Evolutionary conservation across 2,797 vertebrate species (phyloP), one percentile per base, ranked within the genome.

Genomic region (Argyrosomus regius): DNA sequence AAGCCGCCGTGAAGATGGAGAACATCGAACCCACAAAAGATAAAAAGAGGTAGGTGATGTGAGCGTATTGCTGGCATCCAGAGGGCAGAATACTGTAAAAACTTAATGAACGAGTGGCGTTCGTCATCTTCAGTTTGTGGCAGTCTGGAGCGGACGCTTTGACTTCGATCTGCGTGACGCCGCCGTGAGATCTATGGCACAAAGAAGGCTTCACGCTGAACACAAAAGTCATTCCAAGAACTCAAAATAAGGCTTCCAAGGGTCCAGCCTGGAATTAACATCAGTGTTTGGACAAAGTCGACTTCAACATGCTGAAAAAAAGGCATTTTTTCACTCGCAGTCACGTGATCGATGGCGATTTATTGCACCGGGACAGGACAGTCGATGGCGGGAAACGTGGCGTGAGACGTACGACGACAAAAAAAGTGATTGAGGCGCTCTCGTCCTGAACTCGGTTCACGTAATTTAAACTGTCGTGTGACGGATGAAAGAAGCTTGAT

Each of bases 31-130:
- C 72, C 75, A 88, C 69, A 46, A 43, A 70, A 77, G 82, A 84
- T 73, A 79, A 84, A 84, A 82, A 88, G 93, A 94, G 93, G 94
- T 94, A 94, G 93, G 90, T 89, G 87, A 91, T 70, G 85, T 83
- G 75, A 91, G 41, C 43, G 77, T 91, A 90, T 90, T 92, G 92
- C 91, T 94, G 92, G 83, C 85, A 89, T 91, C 81, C 85, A 45
- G 59, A 67, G 61, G 72, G 72, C 58, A 81, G 65, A 83, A 88
- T 43, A 85, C 86, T 82, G 75, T 52, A 28, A 48, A n/a, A 64
- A 50, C 28, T 3, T 57, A 39, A 60, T 61, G 39, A 69, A 60
- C 0, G 1, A 57, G 65, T 52, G 60, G 81, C 24, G 54, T 74
- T 75, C 46, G 58, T 87, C 48, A 70, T 75, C 71, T 84, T 66